phyloP scores from a whole-genome alignment of 2,888 invertebrate genomes.

The Gymnosoma rotundatum region DNA sequence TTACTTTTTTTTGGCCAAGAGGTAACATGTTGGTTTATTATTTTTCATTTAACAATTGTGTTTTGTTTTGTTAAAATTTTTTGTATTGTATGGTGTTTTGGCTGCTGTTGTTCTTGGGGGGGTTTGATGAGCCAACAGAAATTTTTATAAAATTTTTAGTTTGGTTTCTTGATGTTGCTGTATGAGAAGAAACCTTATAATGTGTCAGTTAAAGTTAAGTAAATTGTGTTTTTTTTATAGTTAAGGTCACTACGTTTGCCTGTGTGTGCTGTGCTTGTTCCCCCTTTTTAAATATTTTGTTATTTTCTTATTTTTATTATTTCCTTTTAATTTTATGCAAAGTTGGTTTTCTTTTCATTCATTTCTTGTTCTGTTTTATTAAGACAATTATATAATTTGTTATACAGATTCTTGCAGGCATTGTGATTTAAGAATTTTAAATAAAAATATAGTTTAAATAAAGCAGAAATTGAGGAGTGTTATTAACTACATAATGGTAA shows the following conservation, averaged over 20 bases:
- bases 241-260: background rate
- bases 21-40: constrained; percentile 18
- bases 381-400: constrained; percentile 44
- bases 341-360: too few relatives aligned
- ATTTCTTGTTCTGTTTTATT: background rate
- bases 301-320: background rate
- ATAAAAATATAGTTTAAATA: background rate
- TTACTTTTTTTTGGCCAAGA: constrained; percentile 17
- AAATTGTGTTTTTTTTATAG: constrained; percentile 24
- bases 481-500: too few relatives aligned
- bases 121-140: background rate
- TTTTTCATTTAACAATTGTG: constrained; percentile 7
- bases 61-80: background rate
- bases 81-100: background rate
- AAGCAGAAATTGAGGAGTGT: too few relatives aligned
- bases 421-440: background rate
- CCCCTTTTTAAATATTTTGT: background rate
- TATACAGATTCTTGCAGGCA: background rate
- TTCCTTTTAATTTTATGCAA: too few relatives aligned
- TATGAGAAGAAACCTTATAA: constrained; percentile 33
- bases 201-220: constrained; percentile 30
- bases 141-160: too few relatives aligned
- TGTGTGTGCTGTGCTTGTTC: background rate
- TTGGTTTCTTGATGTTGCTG: background rate
- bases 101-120: constrained; percentile 2